These are phyloP conservation scores for Lucilia cuprina DNA, from an alignment of 1,140 invertebrate species.

Conservation along the genomic window DNA sequence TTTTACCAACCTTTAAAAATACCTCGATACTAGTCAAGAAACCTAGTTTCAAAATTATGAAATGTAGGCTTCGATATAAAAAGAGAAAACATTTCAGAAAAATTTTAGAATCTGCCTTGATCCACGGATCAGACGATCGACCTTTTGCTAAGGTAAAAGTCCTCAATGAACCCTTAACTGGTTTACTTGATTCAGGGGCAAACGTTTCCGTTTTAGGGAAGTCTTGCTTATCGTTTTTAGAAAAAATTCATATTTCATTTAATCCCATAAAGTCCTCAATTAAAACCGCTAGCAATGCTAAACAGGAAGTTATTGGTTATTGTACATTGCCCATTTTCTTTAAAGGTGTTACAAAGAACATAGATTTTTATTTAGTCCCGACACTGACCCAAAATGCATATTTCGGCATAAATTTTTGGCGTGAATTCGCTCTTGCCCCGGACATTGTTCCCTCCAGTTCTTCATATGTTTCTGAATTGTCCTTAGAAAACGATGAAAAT, in stretches of 20 bases:
- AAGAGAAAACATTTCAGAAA: background rate
- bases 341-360: background rate
- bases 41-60: background rate
- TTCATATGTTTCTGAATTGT: background rate
- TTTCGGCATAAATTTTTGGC: background rate
- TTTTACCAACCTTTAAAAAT: background rate
- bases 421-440: background rate
- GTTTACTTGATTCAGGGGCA: background rate
- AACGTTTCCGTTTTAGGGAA: too few species aligned
- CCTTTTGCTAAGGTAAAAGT: background rate
- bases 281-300: background rate
- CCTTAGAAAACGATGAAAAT: background rate
- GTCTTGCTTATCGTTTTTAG: background rate
- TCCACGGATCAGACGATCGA: background rate
- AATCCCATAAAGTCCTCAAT: background rate
- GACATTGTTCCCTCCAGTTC: background rate
- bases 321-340: background rate
- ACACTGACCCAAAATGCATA: background rate
- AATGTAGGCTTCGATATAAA: background rate
- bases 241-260: background rate
- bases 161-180: background rate
- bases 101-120: background rate
- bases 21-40: background rate
- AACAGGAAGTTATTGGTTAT: background rate
- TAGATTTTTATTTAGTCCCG: background rate